A percentile compares a stretch with the other conserved stretches of the same genome.
Evolutionary conservation across 1,140 invertebrate species (phyloP).

Genomic region (Drosophila melanica): DNA sequence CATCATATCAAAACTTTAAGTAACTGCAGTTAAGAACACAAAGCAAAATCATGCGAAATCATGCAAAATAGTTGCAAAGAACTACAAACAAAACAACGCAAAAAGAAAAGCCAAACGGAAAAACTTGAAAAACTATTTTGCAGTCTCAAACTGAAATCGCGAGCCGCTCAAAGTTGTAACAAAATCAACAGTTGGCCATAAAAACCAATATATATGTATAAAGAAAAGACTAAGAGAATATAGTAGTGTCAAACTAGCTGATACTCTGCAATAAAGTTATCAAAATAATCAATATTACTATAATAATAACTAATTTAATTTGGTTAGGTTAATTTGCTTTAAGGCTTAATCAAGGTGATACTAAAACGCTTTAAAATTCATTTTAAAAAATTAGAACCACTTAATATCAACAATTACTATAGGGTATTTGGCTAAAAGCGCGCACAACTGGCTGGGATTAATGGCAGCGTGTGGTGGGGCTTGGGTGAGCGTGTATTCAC

Average conservation of each 20-base stretch:
- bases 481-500: not conserved
- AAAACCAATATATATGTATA: not conserved
- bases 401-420: not conserved
- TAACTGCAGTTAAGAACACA: conserved; percentile 39
- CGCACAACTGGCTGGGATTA: not conserved
- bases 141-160: conserved; percentile 7
- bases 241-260: not conserved
- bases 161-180: conserved; percentile 12
- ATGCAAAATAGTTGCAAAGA: conserved; percentile 47
- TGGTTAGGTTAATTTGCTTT: too few species aligned
- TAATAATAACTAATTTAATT: too few species aligned
- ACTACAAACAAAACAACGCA: conserved; percentile 16
- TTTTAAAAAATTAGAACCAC: too few species aligned
- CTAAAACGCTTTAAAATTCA: too few species aligned
- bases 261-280: not conserved
- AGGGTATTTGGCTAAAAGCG: conserved; percentile 1
- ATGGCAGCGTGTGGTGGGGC: not conserved
- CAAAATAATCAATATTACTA: too few species aligned
- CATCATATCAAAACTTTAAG: conserved; percentile 40
- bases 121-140: conserved; percentile 37
- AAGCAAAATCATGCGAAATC: conserved; percentile 50
- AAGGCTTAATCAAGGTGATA: too few species aligned
- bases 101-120: conserved; percentile 7
- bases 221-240: not conserved
- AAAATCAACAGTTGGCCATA: conserved; percentile 36